Base-by-base conservation (phyloP, 2,113 vertebrate species). In the Clinocottus analis region DNA sequence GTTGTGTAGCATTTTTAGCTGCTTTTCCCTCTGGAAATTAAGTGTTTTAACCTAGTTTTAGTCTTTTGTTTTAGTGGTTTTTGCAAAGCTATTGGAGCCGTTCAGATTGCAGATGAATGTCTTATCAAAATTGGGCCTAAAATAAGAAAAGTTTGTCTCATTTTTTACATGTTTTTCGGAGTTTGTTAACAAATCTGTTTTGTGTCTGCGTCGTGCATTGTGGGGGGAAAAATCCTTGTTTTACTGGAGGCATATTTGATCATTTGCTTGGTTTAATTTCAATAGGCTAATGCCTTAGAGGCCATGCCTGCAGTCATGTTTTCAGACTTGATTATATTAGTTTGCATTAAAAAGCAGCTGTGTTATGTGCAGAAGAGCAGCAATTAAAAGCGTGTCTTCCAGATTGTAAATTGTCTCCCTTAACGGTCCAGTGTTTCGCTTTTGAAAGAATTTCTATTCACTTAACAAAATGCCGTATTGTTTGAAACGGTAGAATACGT, bases 311-410 rank as follows among this genome's bases (percentile, higher is more conserved):
- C 58, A 64, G 60, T 80, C 0, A 37, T 72, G 68, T 75, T 80
- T 60, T 77, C 27, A 69, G 13, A 79, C 80, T 73, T 85, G 39
- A 70, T 63, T 82, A 63, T 37, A 74, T 73, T 65, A 27, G 43
- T 77, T 82, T 77, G 58, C n/a, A 63, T 67, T 70, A 59, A 72
- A 33, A 61, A 31, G 27, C 45, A 75, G 49, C 33, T 56, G 35
- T 53, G 13, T 72, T 72, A 23, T 5, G 31, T 67, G 53, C 56
- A 73, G 47, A 55, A 60, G 67, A 60, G 72, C 61, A 51, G 49
- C 29, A 56, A 21, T 68, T 76, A 72, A 66, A 64, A 56, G 69
- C 0, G 6, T 56, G 60, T 37, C 16, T 33, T 64, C 7, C 19
- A 27, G 43, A 62, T 77, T 68, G 60, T 63, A 33, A 68, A 63